Evolutionary conservation across 1,140 invertebrate genomes (phyloP), one percentile per base, ranked within the genome.

Genomic region (Euborellia annulipes): DNA sequence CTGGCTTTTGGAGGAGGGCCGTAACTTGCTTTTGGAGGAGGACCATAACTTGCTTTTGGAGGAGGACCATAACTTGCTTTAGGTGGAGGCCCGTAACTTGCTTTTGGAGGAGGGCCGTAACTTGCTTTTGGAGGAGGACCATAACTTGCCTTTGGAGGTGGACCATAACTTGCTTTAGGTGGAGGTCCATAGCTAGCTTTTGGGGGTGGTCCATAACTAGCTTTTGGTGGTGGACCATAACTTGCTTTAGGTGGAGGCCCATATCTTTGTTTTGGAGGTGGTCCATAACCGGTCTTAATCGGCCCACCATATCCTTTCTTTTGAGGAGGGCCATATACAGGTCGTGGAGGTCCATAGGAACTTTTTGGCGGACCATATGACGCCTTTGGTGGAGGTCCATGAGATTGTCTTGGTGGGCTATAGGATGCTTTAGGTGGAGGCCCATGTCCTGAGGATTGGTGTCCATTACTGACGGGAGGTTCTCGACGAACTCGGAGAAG

Each of bases 331-430:
- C 52, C 52, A 34, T 54, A 54, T 11, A 22, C 20, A 22, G 46
- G 44, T 41, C 50, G 50, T 13, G 57, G 55, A 1, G 55, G 53
- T 13, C 58, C 58, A 37, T 58, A 56, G 1, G 18, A 17, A 8
- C 20, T 19, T 39, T 50, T 52, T 23, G 58, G 56, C 8, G 57
- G 53, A 11, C 55, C 54, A 47, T 55, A 57, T n/a, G 23, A 46
- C 1, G 58, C 48, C 16, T 49, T 43, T 18, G 50, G 47, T 11
- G 46, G 46, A 3, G 49, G 27, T n/a, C 21, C 27, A 16, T 51
- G 45, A 7, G 37, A 23, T 9, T 34, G 14, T 19, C 27, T 23
- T 7, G 45, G 45, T 14, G 45, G 20, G 4, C 19, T 19, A 14
- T 21, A 16, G n/a, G 30, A 19, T 19, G 46, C 17, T 38, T 49